These are phyloP conservation scores for Drosophila ezoana DNA, from an alignment of 2,888 invertebrate species.

Conservation along the genomic window DNA sequence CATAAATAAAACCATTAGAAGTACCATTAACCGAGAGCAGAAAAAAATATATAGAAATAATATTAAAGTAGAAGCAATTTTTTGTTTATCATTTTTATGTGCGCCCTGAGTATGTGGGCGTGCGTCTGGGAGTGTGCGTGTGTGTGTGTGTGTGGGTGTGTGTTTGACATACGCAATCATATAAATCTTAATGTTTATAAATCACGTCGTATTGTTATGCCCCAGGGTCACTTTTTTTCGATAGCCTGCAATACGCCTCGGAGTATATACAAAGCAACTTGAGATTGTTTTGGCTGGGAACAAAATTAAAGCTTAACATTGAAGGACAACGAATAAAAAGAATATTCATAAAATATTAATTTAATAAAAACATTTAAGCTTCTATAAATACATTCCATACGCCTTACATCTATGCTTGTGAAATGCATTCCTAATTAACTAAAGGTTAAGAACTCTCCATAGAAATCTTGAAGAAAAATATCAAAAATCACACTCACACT, in stretches of 20 bases:
- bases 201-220: conserved; percentile 58
- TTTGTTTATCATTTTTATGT: conserved; percentile 70
- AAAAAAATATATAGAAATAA: conserved; percentile 40
- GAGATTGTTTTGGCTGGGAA: not conserved
- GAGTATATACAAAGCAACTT: conserved; percentile 2
- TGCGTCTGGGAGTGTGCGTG: conserved; percentile 29
- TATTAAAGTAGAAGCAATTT: conserved; percentile 60
- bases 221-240: conserved; percentile 46
- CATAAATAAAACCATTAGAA: conserved; percentile 79
- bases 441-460: no score
- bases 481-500: not conserved
- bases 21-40: conserved; percentile 55
- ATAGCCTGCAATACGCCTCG: not conserved
- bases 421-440: no score
- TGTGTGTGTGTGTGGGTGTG: conserved; percentile 32
- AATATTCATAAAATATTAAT: not conserved
- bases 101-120: conserved; percentile 72
- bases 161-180: conserved; percentile 60
- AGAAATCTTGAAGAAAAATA: not conserved
- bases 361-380: no score
- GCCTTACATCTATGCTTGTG: no score
- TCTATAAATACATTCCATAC: no score
- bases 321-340: not conserved
- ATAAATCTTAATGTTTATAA: conserved; percentile 79
- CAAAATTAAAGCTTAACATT: not conserved